These are phyloP conservation scores for Magallana gigas DNA, from an alignment of 1,140 invertebrate genomes.

Conservation along the genomic window DNA sequence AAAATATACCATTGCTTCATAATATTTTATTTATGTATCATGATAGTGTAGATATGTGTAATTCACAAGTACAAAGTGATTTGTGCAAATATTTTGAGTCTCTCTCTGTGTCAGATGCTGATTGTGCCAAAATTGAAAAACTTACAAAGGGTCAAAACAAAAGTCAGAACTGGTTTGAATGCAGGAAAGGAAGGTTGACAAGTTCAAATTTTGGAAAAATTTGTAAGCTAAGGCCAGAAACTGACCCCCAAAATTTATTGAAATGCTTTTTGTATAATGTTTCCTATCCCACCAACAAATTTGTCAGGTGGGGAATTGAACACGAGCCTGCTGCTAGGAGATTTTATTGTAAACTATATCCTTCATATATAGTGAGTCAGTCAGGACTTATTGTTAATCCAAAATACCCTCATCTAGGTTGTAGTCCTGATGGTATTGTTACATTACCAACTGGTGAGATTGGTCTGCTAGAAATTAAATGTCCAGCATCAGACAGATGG, in stretches of 20 bases:
- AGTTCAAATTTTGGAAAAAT: no score
- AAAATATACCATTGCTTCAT: constrained; percentile 15
- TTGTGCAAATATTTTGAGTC: no score
- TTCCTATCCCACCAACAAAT: not conserved
- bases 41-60: not conserved
- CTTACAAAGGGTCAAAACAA: no score
- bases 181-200: no score
- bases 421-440: constrained; percentile 49
- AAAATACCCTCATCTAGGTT: constrained; percentile 39
- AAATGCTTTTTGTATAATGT: not conserved
- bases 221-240: no score
- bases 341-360: constrained; percentile 22
- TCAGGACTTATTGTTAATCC: constrained; percentile 37
- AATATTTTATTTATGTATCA: constrained; percentile 9
- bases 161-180: no score
- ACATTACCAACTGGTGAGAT: not conserved
- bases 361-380: not conserved
- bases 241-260: constrained; percentile 17
- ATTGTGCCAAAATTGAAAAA: no score
- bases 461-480: constrained; percentile 40
- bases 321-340: constrained; percentile 41
- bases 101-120: no score
- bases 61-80: constrained; percentile 20
- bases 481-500: constrained; percentile 24
- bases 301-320: constrained; percentile 44